These are phyloP conservation scores for Cochlearius cochlearius DNA, from an alignment of 2,113 vertebrate species.

Conservation along the genomic window DNA sequence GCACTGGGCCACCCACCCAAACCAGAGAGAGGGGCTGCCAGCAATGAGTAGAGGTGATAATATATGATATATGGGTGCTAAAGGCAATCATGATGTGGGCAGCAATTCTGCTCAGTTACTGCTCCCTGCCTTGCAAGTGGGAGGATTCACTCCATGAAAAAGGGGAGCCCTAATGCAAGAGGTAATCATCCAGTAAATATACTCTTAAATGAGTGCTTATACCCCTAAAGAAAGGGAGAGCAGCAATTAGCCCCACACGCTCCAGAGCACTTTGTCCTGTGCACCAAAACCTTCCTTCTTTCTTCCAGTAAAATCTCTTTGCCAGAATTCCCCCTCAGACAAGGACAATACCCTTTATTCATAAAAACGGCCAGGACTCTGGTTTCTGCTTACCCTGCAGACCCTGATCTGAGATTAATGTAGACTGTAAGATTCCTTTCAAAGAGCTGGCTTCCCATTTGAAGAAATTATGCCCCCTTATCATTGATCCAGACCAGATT, in stretches of 20 bases:
- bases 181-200: not conserved
- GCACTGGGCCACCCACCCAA: not conserved
- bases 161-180: not conserved
- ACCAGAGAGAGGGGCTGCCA: not conserved
- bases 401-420: conserved; percentile 42
- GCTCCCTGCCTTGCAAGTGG: not conserved
- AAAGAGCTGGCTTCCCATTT: conserved; percentile 71
- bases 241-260: not conserved
- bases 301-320: not conserved
- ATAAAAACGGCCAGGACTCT: not conserved
- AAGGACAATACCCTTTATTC: conserved; percentile 4
- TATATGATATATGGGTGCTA: not conserved
- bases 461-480: conserved; percentile 71
- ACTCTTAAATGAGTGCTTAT: not conserved
- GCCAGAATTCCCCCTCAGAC: not conserved
- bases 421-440: conserved; percentile 56
- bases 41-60: not conserved
- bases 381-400: conserved; percentile 55
- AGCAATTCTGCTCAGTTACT: not conserved
- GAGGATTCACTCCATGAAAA: not conserved
- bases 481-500: conserved; percentile 75
- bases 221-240: not conserved
- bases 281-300: not conserved
- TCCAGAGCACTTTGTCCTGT: not conserved
- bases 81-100: not conserved